Evolutionary conservation across 2,113 vertebrate genomes (phyloP).

Genomic region (Engystomops pustulosus): DNA sequence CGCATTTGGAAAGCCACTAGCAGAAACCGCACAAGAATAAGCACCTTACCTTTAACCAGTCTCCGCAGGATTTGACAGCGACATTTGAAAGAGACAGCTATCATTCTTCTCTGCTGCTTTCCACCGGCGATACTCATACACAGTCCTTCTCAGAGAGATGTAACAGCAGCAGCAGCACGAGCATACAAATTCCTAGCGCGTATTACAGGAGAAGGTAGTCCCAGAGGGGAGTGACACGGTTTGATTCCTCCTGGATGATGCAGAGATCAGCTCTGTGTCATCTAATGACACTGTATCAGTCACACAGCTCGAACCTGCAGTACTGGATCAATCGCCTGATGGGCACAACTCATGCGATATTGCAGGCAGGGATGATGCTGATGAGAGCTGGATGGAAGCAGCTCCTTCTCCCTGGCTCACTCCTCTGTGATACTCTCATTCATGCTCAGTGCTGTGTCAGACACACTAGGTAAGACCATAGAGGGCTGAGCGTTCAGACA

Average conservation of each 20-base stretch:
- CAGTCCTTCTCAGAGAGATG: slow-evolving; percentile 75
- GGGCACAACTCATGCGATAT: slow-evolving; percentile 63
- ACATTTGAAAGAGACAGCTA: slow-evolving; percentile 99
- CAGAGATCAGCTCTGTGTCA: slow-evolving; percentile 77
- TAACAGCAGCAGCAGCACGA: slow-evolving; percentile 65
- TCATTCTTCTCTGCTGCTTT: slow-evolving; percentile 85
- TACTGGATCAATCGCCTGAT: slow-evolving; percentile 66
- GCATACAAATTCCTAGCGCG: slow-evolving; percentile 78
- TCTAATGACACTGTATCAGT: slow-evolving; percentile 73
- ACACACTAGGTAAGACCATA: not conserved
- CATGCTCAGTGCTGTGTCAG: slow-evolving; percentile 40
- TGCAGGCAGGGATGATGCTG: slow-evolving; percentile 19
- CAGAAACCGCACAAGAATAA: slow-evolving; percentile 67
- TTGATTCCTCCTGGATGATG: slow-evolving; percentile 81
- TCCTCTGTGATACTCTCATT: slow-evolving; percentile 18
- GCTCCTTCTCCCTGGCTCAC: slow-evolving; percentile 17
- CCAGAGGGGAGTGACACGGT: slow-evolving; percentile 78
- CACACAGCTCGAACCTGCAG: slow-evolving; percentile 66
- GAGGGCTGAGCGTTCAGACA: slow-evolving; percentile 31
- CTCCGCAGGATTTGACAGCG: slow-evolving; percentile 97
- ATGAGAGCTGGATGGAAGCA: slow-evolving; percentile 22
- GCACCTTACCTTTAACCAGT: slow-evolving; percentile 91
- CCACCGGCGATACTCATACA: slow-evolving; percentile 70
- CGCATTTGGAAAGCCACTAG: slow-evolving; percentile 59
- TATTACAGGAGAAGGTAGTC: slow-evolving; percentile 78